Conservation (phyloP, 2,113 vertebrate genomes). For the Xiphophorus couchianus region DNA sequence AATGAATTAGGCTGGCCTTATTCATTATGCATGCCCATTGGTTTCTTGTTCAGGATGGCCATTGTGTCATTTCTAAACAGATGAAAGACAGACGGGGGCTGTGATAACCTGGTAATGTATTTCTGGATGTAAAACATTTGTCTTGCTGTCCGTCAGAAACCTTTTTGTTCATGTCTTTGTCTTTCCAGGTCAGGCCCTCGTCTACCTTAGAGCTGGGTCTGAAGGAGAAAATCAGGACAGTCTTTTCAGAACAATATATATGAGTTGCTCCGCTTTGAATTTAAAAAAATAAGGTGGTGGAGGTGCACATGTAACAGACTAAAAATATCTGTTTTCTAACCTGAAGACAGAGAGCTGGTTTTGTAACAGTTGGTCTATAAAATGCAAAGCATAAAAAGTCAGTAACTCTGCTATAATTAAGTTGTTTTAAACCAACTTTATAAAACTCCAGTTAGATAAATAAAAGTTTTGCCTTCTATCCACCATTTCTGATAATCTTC, state of each 20-base stretch:
- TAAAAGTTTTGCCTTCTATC: constrained; percentile 29
- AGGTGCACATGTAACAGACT: constrained; percentile 9
- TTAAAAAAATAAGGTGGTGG: constrained; percentile 10
- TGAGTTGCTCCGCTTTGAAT: constrained; percentile 11
- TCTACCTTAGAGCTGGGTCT: constrained; percentile 17
- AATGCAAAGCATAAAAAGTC: constrained; percentile 6
- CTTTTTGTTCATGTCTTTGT: constrained; percentile 26
- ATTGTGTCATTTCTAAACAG: constrained; percentile 64
- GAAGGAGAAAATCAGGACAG: constrained; percentile 36
- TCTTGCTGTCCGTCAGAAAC: constrained; percentile 26
- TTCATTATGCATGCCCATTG: constrained; percentile 78
- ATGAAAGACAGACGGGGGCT: constrained; percentile 48
- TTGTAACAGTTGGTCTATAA: constrained; percentile 17
- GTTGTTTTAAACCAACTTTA: constrained; percentile 31
- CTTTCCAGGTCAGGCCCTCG: constrained; percentile 2
- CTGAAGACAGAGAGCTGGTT: constrained; percentile 14
- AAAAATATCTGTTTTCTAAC: neutral
- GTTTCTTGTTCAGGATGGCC: constrained; percentile 61
- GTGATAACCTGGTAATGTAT: constrained; percentile 31
- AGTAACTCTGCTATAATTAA: constrained; percentile 2
- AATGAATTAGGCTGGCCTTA: constrained; percentile 75
- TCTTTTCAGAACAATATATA: constrained; percentile 19
- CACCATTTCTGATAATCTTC: constrained; percentile 30
- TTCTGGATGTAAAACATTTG: constrained; percentile 59
- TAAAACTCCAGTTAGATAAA: constrained; percentile 29